phyloP scores from a whole-genome alignment of 2,888 invertebrate species.

The Xanthorhoe spadicearia region DNA sequence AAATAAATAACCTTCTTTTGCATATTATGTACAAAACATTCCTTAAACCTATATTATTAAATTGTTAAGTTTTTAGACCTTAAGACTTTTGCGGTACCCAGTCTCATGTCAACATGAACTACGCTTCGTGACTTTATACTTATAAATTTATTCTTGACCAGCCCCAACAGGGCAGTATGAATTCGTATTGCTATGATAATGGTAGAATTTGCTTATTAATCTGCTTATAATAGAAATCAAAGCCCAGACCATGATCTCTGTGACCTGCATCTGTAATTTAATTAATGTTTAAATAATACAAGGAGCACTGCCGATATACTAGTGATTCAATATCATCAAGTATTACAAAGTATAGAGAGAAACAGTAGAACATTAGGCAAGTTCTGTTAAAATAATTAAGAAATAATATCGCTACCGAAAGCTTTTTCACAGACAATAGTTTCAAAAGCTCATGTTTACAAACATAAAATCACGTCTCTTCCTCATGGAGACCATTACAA shows the following conservation, averaged over 20 bases:
- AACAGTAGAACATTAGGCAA: not conserved
- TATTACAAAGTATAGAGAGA: constrained; percentile 13
- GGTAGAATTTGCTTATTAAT: constrained; percentile 12
- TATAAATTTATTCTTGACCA: constrained; percentile 16
- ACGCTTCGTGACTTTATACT: not conserved
- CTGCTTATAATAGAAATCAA: constrained; percentile 12
- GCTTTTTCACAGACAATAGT: not conserved
- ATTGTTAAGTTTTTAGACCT: too few species aligned
- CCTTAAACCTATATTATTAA: too few species aligned
- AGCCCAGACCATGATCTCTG: constrained; percentile 28
- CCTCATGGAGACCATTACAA: too few species aligned
- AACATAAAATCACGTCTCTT: too few species aligned
- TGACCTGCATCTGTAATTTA: constrained; percentile 28
- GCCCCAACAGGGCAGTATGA: constrained; percentile 3
- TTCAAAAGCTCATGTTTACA: too few species aligned
- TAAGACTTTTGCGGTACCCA: not conserved
- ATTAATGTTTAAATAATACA: constrained; percentile 25
- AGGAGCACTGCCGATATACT: constrained; percentile 27
- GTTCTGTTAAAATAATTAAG: too few species aligned
- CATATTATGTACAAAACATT: too few species aligned
- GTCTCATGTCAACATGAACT: not conserved
- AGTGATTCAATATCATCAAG: constrained; percentile 50
- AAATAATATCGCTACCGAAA: not conserved
- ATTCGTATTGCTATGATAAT: constrained; percentile 1
- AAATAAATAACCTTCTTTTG: too few species aligned